Evolutionary conservation across 2,888 invertebrate genomes (phyloP), one percentile per base, ranked within the genome.

Genomic region (Dasysyrphus tricinctus): DNA sequence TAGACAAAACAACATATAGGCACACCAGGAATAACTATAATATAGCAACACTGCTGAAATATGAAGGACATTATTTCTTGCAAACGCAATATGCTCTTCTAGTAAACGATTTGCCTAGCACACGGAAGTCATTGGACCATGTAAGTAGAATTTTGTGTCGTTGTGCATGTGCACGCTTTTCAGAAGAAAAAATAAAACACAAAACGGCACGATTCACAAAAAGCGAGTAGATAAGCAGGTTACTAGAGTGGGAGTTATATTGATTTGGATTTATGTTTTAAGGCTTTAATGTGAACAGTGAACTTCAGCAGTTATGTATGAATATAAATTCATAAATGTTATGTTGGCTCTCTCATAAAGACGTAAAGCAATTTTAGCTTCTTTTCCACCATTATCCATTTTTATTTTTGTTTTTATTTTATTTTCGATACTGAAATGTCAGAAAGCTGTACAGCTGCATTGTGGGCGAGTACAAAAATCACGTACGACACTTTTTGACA

Each of bases 101-200:
- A 32, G 16, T 11, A 16, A 34, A 24, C 65, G 75, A 75, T 80
- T 80, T 80, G 80, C 69, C 70, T 80, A n/a, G 11, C 24, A 47
- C 72, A 78, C 70, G 49, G 74, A 51, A 74, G 80, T 67, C 51
- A 69, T 39, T 51, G 59, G 74, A 57, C 67, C 59, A 42, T 59
- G 67, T 29, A 37, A 76, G 65, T 67, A 67, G 49, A 67, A 67
- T 67, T 67, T 67, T 67, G 14, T 49, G 49, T 67, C 34, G 65
- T 49, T 34, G 49, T 49, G 49, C 65, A 49, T 34, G 49, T 49
- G 49, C 65, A 49, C 65, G 49, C 49, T 49, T 19, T 34, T 19
- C 8, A 37, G 12, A 2, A 37, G 7, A 7, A 32, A 5, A 16
- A 5, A 19, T 11, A 63, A 16, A 11, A 65, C 3, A 63, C 5